Evolutionary conservation across 2,113 vertebrate species (phyloP).

Genomic region (Oophaga pumilio): DNA sequence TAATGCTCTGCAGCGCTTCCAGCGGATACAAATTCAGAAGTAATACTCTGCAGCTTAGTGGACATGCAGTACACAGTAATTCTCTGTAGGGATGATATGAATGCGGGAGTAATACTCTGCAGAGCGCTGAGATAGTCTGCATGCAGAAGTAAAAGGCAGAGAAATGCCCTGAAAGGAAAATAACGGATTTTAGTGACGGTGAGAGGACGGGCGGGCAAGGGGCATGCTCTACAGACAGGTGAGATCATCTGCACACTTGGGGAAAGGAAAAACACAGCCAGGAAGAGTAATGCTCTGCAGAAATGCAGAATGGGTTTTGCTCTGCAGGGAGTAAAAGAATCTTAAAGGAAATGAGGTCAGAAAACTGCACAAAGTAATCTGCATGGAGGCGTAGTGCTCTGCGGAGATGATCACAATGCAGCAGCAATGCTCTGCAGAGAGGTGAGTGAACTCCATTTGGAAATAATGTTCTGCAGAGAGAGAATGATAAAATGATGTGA

Average conservation of each 20-base stretch:
- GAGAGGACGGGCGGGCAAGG: not conserved
- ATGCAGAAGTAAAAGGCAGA: not conserved
- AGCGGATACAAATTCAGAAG: not conserved
- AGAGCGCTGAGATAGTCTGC: not conserved
- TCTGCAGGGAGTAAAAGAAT: not conserved
- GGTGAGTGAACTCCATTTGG: not conserved
- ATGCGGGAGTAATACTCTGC: not conserved
- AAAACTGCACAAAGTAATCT: not conserved
- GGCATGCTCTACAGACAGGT: not conserved
- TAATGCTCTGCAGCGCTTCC: not conserved
- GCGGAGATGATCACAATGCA: not conserved
- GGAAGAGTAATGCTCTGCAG: not conserved
- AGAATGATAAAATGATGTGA: not conserved
- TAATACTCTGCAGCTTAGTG: not conserved
- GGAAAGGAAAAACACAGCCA: not conserved
- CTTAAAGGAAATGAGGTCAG: slow-evolving; percentile 22
- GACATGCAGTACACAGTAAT: not conserved
- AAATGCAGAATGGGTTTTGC: not conserved
- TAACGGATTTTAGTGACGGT: not conserved
- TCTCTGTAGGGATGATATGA: not conserved
- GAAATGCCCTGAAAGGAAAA: not conserved
- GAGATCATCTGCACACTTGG: slow-evolving; percentile 3
- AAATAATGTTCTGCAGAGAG: slow-evolving; percentile 29
- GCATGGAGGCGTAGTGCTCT: not conserved
- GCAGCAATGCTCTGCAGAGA: slow-evolving; percentile 16